Conservation (phyloP, 2,888 invertebrate genomes). For the Trichacis sp. region DNA sequence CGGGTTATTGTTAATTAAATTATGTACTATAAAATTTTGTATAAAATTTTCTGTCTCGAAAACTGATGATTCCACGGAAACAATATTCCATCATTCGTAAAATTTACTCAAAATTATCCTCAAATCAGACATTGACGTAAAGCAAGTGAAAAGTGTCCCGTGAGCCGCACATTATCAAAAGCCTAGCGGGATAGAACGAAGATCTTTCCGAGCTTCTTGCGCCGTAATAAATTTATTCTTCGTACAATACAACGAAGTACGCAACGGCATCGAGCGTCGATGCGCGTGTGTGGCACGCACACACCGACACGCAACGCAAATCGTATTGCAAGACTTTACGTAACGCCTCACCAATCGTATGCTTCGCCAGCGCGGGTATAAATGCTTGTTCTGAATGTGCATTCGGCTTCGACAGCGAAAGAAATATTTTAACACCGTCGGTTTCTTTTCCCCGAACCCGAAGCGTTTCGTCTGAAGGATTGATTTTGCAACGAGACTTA, state of each 20-base stretch:
- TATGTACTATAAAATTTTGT: no score
- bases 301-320: constrained; percentile 31
- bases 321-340: constrained; percentile 38
- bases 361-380: constrained; percentile 25
- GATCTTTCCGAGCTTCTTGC: constrained; percentile 27
- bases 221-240: constrained; percentile 35
- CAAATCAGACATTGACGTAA: neutral
- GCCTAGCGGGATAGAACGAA: neutral
- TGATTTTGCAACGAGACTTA: neutral
- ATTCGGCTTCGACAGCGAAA: constrained; percentile 13
- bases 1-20: no score
- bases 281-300: constrained; percentile 30
- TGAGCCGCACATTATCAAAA: neutral
- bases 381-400: constrained; percentile 20
- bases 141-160: neutral
- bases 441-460: constrained; percentile 3
- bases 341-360: constrained; percentile 40
- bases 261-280: neutral
- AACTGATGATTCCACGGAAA: no score
- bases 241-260: no score
- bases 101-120: no score
- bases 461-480: neutral
- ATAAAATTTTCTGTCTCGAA: no score
- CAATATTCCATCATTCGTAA: no score
- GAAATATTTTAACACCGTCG: constrained; percentile 11